Conservation (phyloP, 2,113 vertebrate species). For the Potamarius usumacintae region DNA sequence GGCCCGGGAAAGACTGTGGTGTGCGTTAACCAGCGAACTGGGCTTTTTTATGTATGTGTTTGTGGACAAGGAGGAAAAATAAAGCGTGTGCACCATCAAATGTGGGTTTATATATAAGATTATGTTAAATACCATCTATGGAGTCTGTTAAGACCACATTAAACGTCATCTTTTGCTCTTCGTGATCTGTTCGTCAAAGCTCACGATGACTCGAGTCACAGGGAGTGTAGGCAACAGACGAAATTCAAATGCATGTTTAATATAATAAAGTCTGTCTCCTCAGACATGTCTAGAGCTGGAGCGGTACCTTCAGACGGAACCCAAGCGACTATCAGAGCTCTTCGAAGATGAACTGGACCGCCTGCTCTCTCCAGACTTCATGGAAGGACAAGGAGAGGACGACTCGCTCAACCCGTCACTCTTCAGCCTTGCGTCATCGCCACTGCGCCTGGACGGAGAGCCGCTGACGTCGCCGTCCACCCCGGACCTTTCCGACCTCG, state of each 20-base stretch:
- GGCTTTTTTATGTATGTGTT: not conserved
- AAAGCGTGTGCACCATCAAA: not conserved
- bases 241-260: not conserved
- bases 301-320: constrained; percentile 96
- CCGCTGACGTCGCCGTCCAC: constrained; percentile 76
- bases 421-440: constrained; percentile 72
- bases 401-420: constrained; percentile 81
- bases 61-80: not conserved
- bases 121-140: not conserved
- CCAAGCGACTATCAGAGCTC: constrained; percentile 87
- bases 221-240: too few species aligned
- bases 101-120: not conserved
- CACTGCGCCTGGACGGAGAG: constrained; percentile 72
- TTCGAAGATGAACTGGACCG: constrained; percentile 92
- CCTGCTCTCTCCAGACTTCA: constrained; percentile 84
- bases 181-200: not conserved
- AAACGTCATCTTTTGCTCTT: not conserved
- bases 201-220: too few species aligned
- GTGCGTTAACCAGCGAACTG: not conserved
- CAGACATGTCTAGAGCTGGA: constrained; percentile 97
- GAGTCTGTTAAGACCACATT: not conserved
- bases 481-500: constrained; percentile 76
- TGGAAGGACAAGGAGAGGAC: constrained; percentile 82
- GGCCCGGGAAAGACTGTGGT: not conserved
- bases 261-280: constrained; percentile 27